Conservation (phyloP, 2,113 vertebrate species). For the Vombatus ursinus region DNA sequence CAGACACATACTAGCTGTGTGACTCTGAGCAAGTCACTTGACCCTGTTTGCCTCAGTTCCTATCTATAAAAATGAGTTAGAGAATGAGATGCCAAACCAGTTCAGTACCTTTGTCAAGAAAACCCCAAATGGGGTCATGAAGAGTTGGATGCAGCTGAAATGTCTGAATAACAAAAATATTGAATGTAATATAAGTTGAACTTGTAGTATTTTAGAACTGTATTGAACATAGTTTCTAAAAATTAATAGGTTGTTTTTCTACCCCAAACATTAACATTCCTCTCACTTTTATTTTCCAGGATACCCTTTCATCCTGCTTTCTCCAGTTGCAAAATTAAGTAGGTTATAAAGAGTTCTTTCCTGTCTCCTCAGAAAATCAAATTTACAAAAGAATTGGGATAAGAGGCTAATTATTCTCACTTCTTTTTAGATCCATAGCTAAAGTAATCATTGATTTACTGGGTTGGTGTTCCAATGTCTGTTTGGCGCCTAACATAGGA, state of each 20-base stretch:
- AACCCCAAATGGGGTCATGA: background rate
- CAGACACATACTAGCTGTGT: background rate
- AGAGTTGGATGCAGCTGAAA: background rate
- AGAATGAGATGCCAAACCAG: background rate
- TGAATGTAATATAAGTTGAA: background rate
- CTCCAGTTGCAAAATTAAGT: background rate
- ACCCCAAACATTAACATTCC: background rate
- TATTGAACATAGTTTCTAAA: background rate
- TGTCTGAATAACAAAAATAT: background rate
- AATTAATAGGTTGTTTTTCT: background rate
- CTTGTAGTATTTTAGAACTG: background rate
- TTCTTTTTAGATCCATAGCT: background rate
- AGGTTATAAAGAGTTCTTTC: background rate
- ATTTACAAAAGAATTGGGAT: background rate
- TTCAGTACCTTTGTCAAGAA: background rate
- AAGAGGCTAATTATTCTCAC: background rate
- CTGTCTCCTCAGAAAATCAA: background rate
- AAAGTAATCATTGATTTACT: background rate
- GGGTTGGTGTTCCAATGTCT: background rate
- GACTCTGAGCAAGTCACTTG: background rate
- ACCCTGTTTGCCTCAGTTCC: background rate
- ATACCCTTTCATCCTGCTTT: background rate
- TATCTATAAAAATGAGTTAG: background rate
- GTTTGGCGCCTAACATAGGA: background rate
- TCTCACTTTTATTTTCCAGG: background rate